Evolutionary conservation across 2,797 vertebrate species (phyloP).

Genomic region (Ptychadena robeensis): DNA sequence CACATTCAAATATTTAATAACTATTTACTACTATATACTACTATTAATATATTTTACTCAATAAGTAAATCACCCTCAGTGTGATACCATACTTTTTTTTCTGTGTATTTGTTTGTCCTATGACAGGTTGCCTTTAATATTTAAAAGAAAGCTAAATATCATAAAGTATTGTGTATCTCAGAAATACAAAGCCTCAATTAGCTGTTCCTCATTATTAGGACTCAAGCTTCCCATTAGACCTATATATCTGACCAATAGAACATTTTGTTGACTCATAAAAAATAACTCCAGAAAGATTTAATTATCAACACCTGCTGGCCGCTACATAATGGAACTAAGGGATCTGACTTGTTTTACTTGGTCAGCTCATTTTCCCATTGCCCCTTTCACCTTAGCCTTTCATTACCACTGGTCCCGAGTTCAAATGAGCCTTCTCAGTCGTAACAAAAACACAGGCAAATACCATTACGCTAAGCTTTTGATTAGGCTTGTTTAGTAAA

Average conservation of each 20-base stretch:
- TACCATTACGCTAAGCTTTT: constrained; percentile 49
- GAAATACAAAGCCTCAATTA: constrained; percentile 22
- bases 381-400: constrained; percentile 50
- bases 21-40: no score
- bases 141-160: no score
- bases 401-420: constrained; percentile 41
- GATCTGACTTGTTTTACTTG: constrained; percentile 32
- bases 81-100: no score
- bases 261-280: constrained; percentile 43
- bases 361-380: constrained; percentile 32
- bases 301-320: constrained; percentile 40
- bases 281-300: constrained; percentile 32
- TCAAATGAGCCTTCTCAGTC: constrained; percentile 24
- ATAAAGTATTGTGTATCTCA: not conserved
- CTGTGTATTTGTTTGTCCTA: not conserved
- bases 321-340: not conserved
- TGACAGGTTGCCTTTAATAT: not conserved
- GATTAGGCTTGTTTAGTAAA: constrained; percentile 38
- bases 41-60: no score
- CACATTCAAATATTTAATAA: no score
- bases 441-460: constrained; percentile 39
- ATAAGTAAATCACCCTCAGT: no score
- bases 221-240: constrained; percentile 32
- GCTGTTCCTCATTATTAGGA: constrained; percentile 16
- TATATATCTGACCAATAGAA: constrained; percentile 38